Evolutionary conservation across 2,113 vertebrate genomes (phyloP).

Genomic region (Chloebia gouldiae): DNA sequence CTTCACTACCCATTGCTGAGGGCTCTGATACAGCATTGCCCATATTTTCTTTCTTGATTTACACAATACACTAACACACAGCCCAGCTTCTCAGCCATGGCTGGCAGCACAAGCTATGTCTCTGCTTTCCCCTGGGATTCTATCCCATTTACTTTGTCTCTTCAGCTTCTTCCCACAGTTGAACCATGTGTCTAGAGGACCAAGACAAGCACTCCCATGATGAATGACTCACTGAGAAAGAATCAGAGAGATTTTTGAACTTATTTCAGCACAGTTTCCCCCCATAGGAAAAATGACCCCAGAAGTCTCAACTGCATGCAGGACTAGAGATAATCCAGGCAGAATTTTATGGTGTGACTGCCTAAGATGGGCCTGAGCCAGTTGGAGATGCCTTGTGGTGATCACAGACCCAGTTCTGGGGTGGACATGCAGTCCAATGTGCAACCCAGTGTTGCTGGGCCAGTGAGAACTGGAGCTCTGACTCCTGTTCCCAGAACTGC

Average conservation of each 20-base stretch:
- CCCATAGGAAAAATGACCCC: constrained; percentile 22
- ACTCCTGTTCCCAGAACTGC: neutral
- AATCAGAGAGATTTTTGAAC: constrained; percentile 20
- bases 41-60: neutral
- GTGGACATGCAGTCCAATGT: neutral
- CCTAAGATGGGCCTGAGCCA: neutral
- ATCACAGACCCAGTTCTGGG: neutral
- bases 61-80: neutral
- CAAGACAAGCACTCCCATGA: neutral
- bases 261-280: constrained; percentile 33
- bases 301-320: neutral
- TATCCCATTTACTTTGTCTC: neutral
- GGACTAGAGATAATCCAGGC: neutral
- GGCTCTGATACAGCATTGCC: neutral
- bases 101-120: neutral
- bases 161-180: constrained; percentile 24
- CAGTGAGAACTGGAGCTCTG: neutral
- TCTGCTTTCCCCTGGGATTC: neutral
- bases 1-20: neutral
- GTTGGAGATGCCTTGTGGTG: neutral
- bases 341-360: neutral
- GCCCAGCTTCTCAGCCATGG: neutral
- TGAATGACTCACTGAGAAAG: constrained; percentile 35
- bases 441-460: neutral
- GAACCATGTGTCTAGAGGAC: neutral